These are phyloP conservation scores for Poeciliopsis paucimaculata DNA, from an alignment of 2,797 vertebrate species.

Conservation along the genomic window DNA sequence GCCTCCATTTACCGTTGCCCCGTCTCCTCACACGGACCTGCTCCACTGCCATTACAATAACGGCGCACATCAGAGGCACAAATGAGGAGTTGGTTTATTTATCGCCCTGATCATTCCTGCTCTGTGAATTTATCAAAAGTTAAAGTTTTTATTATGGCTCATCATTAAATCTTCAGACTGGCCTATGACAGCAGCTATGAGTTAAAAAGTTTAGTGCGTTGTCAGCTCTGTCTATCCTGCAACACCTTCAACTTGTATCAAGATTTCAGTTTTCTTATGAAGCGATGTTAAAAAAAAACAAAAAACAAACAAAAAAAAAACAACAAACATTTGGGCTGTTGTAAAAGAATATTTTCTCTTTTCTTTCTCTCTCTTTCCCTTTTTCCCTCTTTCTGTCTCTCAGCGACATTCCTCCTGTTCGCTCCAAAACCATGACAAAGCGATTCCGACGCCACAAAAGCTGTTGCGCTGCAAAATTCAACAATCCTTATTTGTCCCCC, in stretches of 20 bases:
- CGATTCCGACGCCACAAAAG: too few species aligned
- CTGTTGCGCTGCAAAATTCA: too few species aligned
- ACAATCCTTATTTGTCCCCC: too few species aligned
- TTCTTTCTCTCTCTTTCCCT: too few species aligned
- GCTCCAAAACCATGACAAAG: not conserved
- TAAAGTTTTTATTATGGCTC: slow-evolving; percentile 63
- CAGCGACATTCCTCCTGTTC: too few species aligned
- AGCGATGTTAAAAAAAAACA: not conserved
- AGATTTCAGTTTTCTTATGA: slow-evolving; percentile 14
- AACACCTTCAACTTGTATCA: not conserved
- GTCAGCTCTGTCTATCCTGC: slow-evolving; percentile 9
- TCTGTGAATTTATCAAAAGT: slow-evolving; percentile 57
- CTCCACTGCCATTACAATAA: slow-evolving; percentile 43
- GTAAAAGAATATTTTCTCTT: too few species aligned
- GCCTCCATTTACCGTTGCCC: slow-evolving; percentile 43
- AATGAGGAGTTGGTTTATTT: slow-evolving; percentile 50
- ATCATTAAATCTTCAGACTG: slow-evolving; percentile 49
- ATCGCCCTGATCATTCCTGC: slow-evolving; percentile 50
- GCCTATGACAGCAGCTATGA: slow-evolving; percentile 36
- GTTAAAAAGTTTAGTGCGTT: slow-evolving; percentile 23
- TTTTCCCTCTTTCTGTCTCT: too few species aligned
- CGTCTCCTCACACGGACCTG: slow-evolving; percentile 24
- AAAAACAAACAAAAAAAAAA: too few species aligned
- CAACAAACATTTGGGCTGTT: not conserved
- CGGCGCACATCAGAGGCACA: slow-evolving; percentile 23